A percentile compares a stretch with the other conserved stretches of the same genome.
phyloP scores from a whole-genome alignment of 2,113 vertebrate genomes.

The Entomyzon cyanotis region DNA sequence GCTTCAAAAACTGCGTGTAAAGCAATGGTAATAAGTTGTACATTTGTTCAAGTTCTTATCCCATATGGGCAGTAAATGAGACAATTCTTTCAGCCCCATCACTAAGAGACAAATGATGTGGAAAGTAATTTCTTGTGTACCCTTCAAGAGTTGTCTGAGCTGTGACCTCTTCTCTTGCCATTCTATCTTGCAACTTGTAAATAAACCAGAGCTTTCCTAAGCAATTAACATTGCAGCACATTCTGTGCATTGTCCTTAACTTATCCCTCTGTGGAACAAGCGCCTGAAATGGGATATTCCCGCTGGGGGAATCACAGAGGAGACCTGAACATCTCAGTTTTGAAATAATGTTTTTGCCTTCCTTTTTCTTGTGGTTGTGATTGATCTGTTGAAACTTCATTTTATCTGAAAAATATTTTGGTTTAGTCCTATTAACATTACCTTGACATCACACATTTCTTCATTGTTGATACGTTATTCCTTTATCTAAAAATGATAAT shows the following conservation, averaged over 20 bases:
- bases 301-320: not conserved
- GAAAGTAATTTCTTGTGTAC: not conserved
- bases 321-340: not conserved
- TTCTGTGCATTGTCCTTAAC: not conserved
- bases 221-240: not conserved
- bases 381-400: not conserved
- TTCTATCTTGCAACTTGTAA: not conserved
- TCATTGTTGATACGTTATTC: not conserved
- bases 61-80: not conserved
- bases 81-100: not conserved
- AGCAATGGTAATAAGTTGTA: not conserved
- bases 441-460: not conserved
- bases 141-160: not conserved
- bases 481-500: not conserved
- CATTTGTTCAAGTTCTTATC: not conserved
- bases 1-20: not conserved
- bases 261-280: not conserved
- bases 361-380: not conserved
- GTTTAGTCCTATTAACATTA: not conserved
- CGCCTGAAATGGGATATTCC: not conserved
- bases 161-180: not conserved
- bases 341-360: not conserved
- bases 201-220: not conserved
- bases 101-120: not conserved
- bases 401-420: not conserved